Base-by-base conservation (phyloP, 1,140 invertebrate species). In the Aphidius ervi region DNA sequence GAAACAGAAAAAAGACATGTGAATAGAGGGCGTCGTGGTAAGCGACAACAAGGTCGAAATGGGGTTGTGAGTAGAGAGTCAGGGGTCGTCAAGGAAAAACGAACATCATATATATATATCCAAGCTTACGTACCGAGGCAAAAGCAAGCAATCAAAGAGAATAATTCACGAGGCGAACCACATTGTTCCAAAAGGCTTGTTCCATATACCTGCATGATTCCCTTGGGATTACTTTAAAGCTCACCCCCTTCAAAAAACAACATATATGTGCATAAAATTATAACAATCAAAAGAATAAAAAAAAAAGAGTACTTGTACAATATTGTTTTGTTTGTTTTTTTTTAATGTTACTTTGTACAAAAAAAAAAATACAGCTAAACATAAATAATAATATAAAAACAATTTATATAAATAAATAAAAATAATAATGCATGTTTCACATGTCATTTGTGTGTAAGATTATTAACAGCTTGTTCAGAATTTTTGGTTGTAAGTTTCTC, bases 141-240 rank as follows among this genome's bases (percentile, higher is more conserved):
- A 75, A 77, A 76, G 69, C 71, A 70, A 76, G 72, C 74, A 76
- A 76, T 77, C 75, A 77, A 77, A 77, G 75, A 68, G 74, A 77
- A 77, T 77, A 76, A 77, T 77, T 76, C 74, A 77, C 64, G 66
- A 77, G 74, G 67, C 72, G 68, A 68, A 47, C 61, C 39, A 68
- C 68, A 77, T 77, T 77, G 75, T 75, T 73, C 71, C 65, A 65
- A 61, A 41, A 58, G 46, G 54, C 50, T 45, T 56, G 50, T 23
- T 49, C 39, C 46, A 47, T 10, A 54, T 54, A 54, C 52, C 52
- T 54, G 52, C 39, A 54, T 40, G 42, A 54, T 8, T 54, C 39
- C 52, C 52, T 41, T 31, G 52, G 40, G 52, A 41, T 41, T 54
- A 16, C 16, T 16, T 16, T 16, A 16, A 16, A 16, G 16, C 16